Conservation (phyloP, 2,888 invertebrate genomes). For the Nemotelus pantherinus region DNA sequence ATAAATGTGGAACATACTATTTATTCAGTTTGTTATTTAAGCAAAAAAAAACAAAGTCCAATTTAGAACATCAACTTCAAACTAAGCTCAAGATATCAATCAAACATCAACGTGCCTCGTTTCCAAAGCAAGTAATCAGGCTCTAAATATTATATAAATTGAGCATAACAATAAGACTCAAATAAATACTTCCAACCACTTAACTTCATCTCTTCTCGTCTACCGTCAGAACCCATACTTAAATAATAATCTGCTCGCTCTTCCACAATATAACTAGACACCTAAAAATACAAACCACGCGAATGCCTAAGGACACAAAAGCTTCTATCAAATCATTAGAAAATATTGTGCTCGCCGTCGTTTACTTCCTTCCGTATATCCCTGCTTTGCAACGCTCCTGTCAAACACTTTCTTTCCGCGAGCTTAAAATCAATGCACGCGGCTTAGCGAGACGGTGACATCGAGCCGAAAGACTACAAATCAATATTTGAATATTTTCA, state of each 20-base stretch:
- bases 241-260: too few relatives aligned
- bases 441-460: constrained; percentile 4
- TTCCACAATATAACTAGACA: background rate
- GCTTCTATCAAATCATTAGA: constrained; percentile 8
- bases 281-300: constrained; percentile 20
- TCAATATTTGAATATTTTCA: constrained; percentile 44
- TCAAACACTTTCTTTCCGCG: background rate
- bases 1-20: too few relatives aligned
- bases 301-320: background rate
- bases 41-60: too few relatives aligned
- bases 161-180: constrained; percentile 10
- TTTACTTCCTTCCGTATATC: constrained; percentile 1
- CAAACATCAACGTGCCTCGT: background rate
- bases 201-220: background rate
- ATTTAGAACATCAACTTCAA: too few relatives aligned
- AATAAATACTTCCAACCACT: constrained; percentile 29
- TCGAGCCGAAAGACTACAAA: constrained; percentile 21
- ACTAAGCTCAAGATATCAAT: too few relatives aligned
- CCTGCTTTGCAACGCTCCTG: constrained; percentile 11
- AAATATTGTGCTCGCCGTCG: constrained; percentile 6
- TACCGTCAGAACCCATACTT: constrained; percentile 1
- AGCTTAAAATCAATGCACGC: constrained; percentile 38
- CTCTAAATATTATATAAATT: constrained; percentile 33
- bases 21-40: too few relatives aligned
- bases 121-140: constrained; percentile 13